Base-by-base conservation (phyloP, 2,888 invertebrate genomes). In the Icerya purchasi region DNA sequence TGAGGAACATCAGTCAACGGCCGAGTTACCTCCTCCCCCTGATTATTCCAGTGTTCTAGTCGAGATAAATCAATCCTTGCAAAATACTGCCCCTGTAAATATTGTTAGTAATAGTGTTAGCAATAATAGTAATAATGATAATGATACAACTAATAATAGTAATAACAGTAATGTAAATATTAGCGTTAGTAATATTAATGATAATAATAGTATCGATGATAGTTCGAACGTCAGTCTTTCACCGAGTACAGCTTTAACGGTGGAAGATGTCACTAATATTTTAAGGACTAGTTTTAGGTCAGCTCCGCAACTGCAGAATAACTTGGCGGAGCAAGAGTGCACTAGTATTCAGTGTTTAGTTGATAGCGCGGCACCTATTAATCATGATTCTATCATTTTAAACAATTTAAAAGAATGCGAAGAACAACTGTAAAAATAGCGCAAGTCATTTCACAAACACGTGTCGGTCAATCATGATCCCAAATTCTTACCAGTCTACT, bases 21-120 rank as follows among this genome's bases (percentile, higher is more conserved):
- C 53, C 57, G 51, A 53, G 54, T 51, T 61, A 62, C 74, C 76
- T 1, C 78, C 79, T 3, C 80, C 80, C 0, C 81, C 81, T 0
- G 78, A 79, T 66, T 81, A 81, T 66, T 77, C 77, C 52, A 74
- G 78, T 0, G 79, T 80, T 3, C 70, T 80, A 61, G 77, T 79
- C 2, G 80, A 80, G 67, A 79, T 79, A 74, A 77, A 77, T 66
- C 74, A 74, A 66, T 61, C 61, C 52, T 51, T 54, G 51, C 56
- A 52, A 25, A 25, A 67, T 50, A 65, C 50, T 25, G 23, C 64
- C 10, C 61, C 65, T 60, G 56, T 57, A 23, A 23, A 52, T 20
- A 53, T 50, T 49, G 22, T 25, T 20, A 25, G 51, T 22, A 20
- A 53, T 20, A 53, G 36, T 49, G 24, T 25, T 18, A 22, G 51